Percentiles rank a stretch among this genome's conserved stretches.
Evolutionary conservation across 2,797 vertebrate genomes (phyloP).

Genomic region (Pantherophis vulpinus): DNA sequence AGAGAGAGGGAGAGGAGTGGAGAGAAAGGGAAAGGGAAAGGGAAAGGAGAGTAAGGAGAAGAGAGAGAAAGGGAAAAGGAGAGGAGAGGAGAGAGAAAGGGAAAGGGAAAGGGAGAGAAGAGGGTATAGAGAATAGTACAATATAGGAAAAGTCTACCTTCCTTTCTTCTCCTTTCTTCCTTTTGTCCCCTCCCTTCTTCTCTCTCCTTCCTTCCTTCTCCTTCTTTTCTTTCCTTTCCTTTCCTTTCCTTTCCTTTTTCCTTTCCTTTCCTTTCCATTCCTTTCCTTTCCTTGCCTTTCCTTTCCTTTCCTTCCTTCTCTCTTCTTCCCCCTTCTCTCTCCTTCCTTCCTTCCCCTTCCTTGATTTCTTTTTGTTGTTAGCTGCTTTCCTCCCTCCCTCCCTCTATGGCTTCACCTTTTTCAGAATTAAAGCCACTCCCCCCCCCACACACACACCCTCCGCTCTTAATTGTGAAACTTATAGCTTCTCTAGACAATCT

Average conservation of each 20-base stretch:
- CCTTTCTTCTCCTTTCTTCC: background rate
- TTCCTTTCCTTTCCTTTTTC: background rate
- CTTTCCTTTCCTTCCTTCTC: background rate
- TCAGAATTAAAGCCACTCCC: background rate
- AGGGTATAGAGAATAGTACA: too few species aligned
- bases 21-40: too few species aligned
- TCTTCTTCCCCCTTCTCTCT: too few species aligned
- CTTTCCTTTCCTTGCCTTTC: background rate
- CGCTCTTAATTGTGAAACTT: background rate
- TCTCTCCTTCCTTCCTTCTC: too few species aligned
- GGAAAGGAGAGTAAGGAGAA: too few species aligned
- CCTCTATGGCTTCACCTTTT: background rate
- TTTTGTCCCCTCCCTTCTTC: background rate
- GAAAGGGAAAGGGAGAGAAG: too few species aligned
- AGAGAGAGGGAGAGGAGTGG: too few species aligned
- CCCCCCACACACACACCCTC: background rate
- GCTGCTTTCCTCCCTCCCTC: background rate
- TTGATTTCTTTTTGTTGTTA: background rate
- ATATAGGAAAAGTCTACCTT: background rate
- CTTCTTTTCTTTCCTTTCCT: too few species aligned
- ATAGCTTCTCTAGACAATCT: background rate
- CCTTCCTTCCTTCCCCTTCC: background rate
- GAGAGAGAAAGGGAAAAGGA: too few species aligned
- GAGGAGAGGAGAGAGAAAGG: too few species aligned
- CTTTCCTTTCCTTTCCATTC: background rate